Evolutionary conservation across 2,113 vertebrate genomes (phyloP).

Genomic region (Trogon melanurus): DNA sequence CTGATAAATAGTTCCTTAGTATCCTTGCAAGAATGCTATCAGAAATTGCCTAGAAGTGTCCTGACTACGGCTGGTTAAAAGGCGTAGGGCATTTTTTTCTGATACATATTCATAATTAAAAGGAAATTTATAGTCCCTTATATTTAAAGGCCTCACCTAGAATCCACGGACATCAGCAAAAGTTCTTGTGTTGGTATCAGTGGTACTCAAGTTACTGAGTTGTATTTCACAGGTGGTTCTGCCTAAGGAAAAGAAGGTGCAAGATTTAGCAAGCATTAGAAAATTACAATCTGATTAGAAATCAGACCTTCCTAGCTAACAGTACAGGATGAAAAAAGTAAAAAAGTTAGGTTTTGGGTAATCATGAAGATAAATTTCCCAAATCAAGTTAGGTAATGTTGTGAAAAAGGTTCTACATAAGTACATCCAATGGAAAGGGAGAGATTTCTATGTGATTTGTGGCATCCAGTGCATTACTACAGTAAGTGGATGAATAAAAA

Average conservation of each 20-base stretch:
- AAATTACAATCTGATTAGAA: constrained; percentile 30
- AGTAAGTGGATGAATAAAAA: not conserved
- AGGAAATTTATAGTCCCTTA: not conserved
- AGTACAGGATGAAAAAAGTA: not conserved
- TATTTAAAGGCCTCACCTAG: not conserved
- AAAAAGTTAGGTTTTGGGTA: not conserved
- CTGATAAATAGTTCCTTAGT: not conserved
- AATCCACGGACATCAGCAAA: not conserved
- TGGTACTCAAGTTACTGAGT: not conserved
- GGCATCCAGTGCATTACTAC: not conserved
- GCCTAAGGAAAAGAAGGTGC: not conserved
- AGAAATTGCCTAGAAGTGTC: not conserved
- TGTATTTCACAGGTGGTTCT: not conserved
- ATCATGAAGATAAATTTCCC: not conserved
- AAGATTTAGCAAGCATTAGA: not conserved
- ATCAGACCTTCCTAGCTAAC: not conserved
- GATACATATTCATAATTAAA: not conserved
- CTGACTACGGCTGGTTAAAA: not conserved
- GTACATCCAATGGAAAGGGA: not conserved
- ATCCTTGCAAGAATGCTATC: not conserved
- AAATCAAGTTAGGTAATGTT: not conserved
- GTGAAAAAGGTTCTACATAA: not conserved
- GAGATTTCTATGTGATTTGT: not conserved
- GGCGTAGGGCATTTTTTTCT: not conserved
- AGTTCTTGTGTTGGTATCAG: not conserved